Percentiles rank a stretch among this genome's conserved stretches.
phyloP scores from a whole-genome alignment of 2,113 vertebrate genomes.

The Lophochroa leadbeateri region DNA sequence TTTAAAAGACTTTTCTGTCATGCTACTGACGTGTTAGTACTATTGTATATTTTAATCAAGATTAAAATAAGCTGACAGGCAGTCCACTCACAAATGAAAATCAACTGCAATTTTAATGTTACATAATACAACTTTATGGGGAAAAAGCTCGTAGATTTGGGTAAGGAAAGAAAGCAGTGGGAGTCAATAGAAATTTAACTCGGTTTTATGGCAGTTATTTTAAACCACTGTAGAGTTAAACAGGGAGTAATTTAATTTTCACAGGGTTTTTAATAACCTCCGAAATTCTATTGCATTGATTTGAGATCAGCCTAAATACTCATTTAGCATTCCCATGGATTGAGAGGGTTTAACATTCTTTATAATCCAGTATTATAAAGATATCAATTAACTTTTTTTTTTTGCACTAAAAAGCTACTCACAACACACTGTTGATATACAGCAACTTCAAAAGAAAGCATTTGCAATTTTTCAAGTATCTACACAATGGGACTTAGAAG shows the following conservation, averaged over 20 bases:
- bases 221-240: conserved; percentile 45
- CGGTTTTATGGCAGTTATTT: conserved; percentile 48
- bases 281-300: neutral
- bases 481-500: neutral
- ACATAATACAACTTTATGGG: neutral
- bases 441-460: neutral
- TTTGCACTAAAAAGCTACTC: neutral
- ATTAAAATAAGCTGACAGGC: conserved; percentile 23
- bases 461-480: neutral
- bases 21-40: neutral
- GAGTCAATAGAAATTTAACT: conserved; percentile 22
- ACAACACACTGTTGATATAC: neutral
- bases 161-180: conserved; percentile 44
- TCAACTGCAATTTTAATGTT: conserved; percentile 27
- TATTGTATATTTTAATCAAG: conserved; percentile 20
- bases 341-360: neutral
- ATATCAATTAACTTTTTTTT: neutral
- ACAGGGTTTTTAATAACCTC: conserved; percentile 35
- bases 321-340: neutral
- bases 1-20: neutral
- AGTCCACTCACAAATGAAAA: conserved; percentile 32
- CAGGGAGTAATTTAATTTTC: conserved; percentile 60
- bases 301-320: neutral
- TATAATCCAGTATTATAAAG: neutral
- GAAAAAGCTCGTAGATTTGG: neutral